phyloP scores from a whole-genome alignment of 53 echinoderm and acorn worm genomes.

The Luidia sarsii region DNA sequence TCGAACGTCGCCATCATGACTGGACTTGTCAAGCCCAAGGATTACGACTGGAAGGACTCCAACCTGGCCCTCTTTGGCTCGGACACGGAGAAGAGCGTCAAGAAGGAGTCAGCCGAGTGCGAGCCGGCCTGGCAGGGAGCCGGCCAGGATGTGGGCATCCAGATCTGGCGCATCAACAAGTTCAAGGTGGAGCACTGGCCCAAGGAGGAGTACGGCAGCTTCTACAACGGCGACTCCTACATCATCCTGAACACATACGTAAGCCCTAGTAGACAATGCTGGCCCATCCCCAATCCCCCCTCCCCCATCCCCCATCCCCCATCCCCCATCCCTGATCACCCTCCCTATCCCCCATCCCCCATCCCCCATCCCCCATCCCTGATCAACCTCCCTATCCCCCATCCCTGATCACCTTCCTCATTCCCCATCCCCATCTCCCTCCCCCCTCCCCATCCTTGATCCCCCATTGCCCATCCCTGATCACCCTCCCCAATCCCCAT shows the following conservation, averaged over 20 bases:
- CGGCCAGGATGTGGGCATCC: constrained; percentile 70
- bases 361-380: too few relatives aligned
- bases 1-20: constrained; percentile 22
- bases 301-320: too few relatives aligned
- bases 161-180: constrained; percentile 95
- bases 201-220: constrained; percentile 86
- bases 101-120: constrained; percentile 82
- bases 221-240: constrained; percentile 93
- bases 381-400: too few relatives aligned
- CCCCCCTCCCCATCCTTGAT: background rate
- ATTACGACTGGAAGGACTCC: constrained; percentile 94
- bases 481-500: too few relatives aligned
- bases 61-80: constrained; percentile 90
- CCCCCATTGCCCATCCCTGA: too few relatives aligned
- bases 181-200: constrained; percentile 91
- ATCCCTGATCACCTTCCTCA: too few relatives aligned
- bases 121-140: constrained; percentile 92
- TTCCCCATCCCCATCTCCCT: too few relatives aligned
- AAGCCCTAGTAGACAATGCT: too few relatives aligned
- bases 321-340: too few relatives aligned
- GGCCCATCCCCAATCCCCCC: too few relatives aligned
- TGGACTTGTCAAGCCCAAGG: constrained; percentile 68
- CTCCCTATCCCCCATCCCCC: too few relatives aligned
- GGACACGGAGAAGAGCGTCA: constrained; percentile 81
- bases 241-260: constrained; percentile 93